These are phyloP conservation scores for Cephus nigrinus DNA, from an alignment of 2,888 invertebrate species.

Conservation along the genomic window DNA sequence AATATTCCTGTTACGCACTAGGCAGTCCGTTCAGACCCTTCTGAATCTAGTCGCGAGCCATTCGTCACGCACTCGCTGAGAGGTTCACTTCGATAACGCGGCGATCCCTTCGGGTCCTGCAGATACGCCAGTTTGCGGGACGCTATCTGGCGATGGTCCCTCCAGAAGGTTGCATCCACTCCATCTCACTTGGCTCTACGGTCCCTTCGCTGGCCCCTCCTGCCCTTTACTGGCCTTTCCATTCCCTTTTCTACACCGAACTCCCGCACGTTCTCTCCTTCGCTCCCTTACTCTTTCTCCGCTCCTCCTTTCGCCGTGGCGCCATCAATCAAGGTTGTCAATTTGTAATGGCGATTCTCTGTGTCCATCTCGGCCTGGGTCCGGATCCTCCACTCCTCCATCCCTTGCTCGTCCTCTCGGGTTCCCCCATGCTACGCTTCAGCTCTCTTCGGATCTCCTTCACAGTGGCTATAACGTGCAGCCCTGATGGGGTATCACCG, in stretches of 20 bases:
- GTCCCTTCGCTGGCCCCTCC: conserved; percentile 27
- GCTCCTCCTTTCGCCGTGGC: conserved; percentile 39
- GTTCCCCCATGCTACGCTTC: not conserved
- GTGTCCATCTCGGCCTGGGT: conserved; percentile 62
- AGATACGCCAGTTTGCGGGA: conserved; percentile 44
- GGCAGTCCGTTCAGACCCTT: not conserved
- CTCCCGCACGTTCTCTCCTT: conserved; percentile 25
- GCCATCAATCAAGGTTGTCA: conserved; percentile 71
- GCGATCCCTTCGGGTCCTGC: conserved; percentile 29
- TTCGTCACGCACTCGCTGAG: conserved; percentile 65
- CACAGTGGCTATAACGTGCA: conserved; percentile 15
- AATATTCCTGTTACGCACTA: conserved; percentile 42
- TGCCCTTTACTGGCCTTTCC: conserved; percentile 28
- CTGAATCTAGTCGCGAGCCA: conserved; percentile 57
- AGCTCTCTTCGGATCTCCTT: not conserved
- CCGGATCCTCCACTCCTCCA: conserved; percentile 40
- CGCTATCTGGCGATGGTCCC: conserved; percentile 50
- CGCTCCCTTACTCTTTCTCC: conserved; percentile 26
- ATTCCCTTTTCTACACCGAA: conserved; percentile 36
- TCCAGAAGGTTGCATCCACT: conserved; percentile 39
- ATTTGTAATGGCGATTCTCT: conserved; percentile 69
- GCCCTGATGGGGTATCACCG: conserved; percentile 45
- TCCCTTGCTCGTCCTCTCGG: conserved; percentile 1
- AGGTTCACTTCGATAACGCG: conserved; percentile 58
- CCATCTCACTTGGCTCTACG: conserved; percentile 44